phyloP scores from a whole-genome alignment of 1,140 invertebrate species.

The Eubasilissa regina region DNA sequence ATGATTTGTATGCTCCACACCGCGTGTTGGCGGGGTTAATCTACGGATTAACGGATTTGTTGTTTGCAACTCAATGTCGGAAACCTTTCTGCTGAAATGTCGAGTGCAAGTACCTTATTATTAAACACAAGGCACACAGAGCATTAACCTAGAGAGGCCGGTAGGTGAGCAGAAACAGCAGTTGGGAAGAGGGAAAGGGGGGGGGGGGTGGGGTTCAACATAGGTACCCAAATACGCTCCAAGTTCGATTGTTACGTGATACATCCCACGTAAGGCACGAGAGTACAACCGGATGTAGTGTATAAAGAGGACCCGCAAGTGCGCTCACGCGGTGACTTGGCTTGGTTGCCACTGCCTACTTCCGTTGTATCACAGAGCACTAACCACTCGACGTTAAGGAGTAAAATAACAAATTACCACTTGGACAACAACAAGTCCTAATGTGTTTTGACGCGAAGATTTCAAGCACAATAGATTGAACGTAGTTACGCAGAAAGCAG shows the following conservation, averaged over 20 bases:
- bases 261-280: constrained; percentile 7
- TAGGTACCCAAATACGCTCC: background rate
- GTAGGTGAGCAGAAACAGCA: constrained; percentile 10
- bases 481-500: too few species aligned
- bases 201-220: background rate
- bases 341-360: constrained; percentile 3
- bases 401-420: constrained; percentile 4
- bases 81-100: background rate
- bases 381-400: background rate
- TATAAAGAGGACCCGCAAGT: constrained; percentile 3
- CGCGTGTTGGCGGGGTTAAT: background rate
- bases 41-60: constrained; percentile 8
- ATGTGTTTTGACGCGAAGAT: background rate
- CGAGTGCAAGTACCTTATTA: constrained; percentile 15
- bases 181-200: too few species aligned
- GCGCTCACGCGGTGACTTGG: background rate
- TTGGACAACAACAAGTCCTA: background rate
- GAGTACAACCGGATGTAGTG: background rate
- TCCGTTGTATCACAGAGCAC: background rate
- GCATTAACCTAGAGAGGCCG: background rate
- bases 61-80: background rate
- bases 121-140: background rate
- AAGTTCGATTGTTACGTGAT: constrained; percentile 18
- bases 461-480: too few species aligned
- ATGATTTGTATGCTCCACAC: background rate